These are phyloP conservation scores for Lasaia peninsularis DNA, from an alignment of 1,140 invertebrate genomes.

Conservation along the genomic window DNA sequence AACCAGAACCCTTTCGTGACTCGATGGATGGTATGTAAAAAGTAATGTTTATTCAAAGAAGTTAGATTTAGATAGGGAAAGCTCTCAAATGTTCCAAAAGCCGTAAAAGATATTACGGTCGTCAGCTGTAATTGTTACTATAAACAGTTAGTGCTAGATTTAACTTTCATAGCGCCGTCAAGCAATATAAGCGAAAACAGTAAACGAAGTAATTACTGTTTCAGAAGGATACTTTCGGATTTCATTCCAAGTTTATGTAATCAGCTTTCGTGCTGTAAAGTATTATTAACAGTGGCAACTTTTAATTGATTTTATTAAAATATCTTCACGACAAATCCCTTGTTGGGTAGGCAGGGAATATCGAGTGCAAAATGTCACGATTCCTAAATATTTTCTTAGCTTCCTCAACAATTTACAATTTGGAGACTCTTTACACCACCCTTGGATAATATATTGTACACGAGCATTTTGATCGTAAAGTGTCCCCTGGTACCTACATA, in stretches of 20 bases:
- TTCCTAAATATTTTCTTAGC: too few relatives aligned
- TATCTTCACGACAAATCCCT: too few relatives aligned
- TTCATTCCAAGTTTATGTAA: slow-evolving; percentile 32
- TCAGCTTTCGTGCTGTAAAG: not conserved
- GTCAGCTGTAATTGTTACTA: slow-evolving; percentile 37
- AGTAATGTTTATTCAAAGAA: not conserved
- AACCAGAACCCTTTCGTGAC: too few relatives aligned
- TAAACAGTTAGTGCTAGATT: slow-evolving; percentile 57
- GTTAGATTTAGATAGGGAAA: not conserved
- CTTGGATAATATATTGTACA: too few relatives aligned
- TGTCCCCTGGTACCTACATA: too few relatives aligned
- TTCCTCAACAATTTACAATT: too few relatives aligned
- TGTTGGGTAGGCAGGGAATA: too few relatives aligned
- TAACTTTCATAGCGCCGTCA: slow-evolving; percentile 44
- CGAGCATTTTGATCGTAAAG: too few relatives aligned
- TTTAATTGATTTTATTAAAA: not conserved
- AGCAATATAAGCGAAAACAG: slow-evolving; percentile 45
- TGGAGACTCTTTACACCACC: too few relatives aligned
- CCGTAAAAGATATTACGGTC: slow-evolving; percentile 29
- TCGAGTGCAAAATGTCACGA: too few relatives aligned
- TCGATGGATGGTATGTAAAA: too few relatives aligned
- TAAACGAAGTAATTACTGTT: slow-evolving; percentile 64
- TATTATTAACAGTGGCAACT: not conserved
- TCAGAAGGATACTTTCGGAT: slow-evolving; percentile 46
- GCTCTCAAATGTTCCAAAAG: slow-evolving; percentile 1